These are phyloP conservation scores for Coleophora deauratella DNA, from an alignment of 2,888 invertebrate species.

Conservation along the genomic window DNA sequence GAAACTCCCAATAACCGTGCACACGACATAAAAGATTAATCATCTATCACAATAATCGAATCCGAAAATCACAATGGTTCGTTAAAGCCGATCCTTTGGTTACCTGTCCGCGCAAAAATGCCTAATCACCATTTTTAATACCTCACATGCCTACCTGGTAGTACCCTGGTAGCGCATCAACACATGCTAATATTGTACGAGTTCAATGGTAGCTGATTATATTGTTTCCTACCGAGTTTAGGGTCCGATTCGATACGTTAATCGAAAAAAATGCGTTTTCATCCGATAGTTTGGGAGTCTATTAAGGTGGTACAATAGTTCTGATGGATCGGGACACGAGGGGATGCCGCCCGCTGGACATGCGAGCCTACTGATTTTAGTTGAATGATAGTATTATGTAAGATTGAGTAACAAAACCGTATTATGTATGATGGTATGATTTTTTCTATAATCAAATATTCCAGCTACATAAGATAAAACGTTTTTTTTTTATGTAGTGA, in stretches of 20 bases:
- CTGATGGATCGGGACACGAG: constrained; percentile 39
- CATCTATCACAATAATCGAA: constrained; percentile 66
- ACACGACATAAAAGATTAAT: constrained; percentile 29
- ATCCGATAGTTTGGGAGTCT: constrained; percentile 50
- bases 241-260: constrained; percentile 63
- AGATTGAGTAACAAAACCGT: constrained; percentile 7
- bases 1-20: constrained; percentile 27
- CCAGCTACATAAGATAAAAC: too few species aligned
- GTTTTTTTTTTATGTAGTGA: too few species aligned
- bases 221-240: constrained; percentile 60
- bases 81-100: constrained; percentile 44
- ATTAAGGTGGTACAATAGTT: constrained; percentile 47
- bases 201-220: constrained; percentile 68
- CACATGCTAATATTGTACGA: constrained; percentile 25
- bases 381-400: constrained; percentile 12
- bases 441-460: too few species aligned
- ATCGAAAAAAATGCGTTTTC: constrained; percentile 65
- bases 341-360: constrained; percentile 16
- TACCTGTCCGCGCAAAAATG: constrained; percentile 46
- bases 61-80: constrained; percentile 67
- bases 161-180: constrained; percentile 21
- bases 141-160: constrained; percentile 25
- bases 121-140: constrained; percentile 69
- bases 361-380: too few species aligned
- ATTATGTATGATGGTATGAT: too few species aligned